Conservation (phyloP, 1,140 invertebrate species). For the Aradophagus sp. region DNA sequence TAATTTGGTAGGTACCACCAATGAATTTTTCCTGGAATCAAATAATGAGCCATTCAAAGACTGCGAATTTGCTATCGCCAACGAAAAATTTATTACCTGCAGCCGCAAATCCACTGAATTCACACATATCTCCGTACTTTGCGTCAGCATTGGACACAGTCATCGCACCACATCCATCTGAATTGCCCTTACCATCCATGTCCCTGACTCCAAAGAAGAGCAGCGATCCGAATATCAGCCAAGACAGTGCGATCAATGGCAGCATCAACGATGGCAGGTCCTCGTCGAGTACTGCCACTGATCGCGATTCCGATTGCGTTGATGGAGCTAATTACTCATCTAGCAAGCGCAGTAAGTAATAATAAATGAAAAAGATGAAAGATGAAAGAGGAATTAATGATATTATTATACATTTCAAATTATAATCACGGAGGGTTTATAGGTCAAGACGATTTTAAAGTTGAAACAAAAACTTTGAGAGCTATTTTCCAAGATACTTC, state of each 20-base stretch:
- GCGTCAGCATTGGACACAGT: slow-evolving; percentile 60
- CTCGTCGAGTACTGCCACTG: slow-evolving; percentile 19
- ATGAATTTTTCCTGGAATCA: slow-evolving; percentile 67
- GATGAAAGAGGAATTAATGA: too few relatives aligned
- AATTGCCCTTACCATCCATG: slow-evolving; percentile 69
- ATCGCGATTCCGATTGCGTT: slow-evolving; percentile 55
- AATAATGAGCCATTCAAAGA: slow-evolving; percentile 48
- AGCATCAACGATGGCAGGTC: slow-evolving; percentile 35
- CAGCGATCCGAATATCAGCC: slow-evolving; percentile 29
- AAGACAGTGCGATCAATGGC: slow-evolving; percentile 30
- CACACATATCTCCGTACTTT: slow-evolving; percentile 68
- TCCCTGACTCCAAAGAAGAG: slow-evolving; percentile 66
- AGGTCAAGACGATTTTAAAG: too few relatives aligned
- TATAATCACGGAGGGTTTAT: too few relatives aligned
- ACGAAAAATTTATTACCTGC: slow-evolving; percentile 69
- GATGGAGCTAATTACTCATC: slow-evolving; percentile 62
- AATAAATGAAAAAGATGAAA: too few relatives aligned
- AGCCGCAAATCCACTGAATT: slow-evolving; percentile 69
- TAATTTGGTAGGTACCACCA: slow-evolving; percentile 67
- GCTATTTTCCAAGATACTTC: too few relatives aligned
- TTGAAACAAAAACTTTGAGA: too few relatives aligned
- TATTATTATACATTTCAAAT: too few relatives aligned
- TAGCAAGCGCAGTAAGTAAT: slow-evolving; percentile 65
- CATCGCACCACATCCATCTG: slow-evolving; percentile 71
- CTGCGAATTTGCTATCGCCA: slow-evolving; percentile 67